These are phyloP conservation scores for Sesamia inferens DNA, from an alignment of 2,888 invertebrate species.

Conservation along the genomic window DNA sequence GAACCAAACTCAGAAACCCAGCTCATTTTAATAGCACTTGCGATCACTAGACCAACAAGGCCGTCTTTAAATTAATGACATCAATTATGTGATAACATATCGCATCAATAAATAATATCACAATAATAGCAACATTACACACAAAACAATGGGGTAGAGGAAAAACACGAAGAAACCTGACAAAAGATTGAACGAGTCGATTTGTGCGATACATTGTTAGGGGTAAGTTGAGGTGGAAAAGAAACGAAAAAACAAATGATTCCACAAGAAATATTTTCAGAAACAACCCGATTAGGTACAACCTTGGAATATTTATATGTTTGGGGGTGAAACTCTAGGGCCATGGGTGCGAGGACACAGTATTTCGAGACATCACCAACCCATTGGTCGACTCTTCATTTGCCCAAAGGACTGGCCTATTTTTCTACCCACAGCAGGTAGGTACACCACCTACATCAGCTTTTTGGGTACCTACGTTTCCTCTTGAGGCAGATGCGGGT, in stretches of 20 bases:
- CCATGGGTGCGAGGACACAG: no score
- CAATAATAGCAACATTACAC: slow-evolving; percentile 27
- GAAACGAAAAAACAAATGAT: slow-evolving; percentile 57
- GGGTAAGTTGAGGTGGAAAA: slow-evolving; percentile 35
- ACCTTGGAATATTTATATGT: no score
- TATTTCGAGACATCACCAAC: no score
- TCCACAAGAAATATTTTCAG: slow-evolving; percentile 55
- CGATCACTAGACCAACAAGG: background rate
- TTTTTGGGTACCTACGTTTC: no score
- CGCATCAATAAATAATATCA: slow-evolving; percentile 26
- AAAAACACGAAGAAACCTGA: slow-evolving; percentile 33
- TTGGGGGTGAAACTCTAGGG: no score
- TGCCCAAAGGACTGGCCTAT: no score
- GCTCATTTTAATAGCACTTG: background rate
- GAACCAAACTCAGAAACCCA: background rate
- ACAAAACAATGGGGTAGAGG: slow-evolving; percentile 8
- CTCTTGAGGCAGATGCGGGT: no score
- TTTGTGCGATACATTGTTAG: slow-evolving; percentile 55
- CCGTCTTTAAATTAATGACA: background rate
- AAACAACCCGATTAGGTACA: slow-evolving; percentile 1
- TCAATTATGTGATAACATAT: background rate
- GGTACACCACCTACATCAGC: no score
- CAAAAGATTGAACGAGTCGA: slow-evolving; percentile 48
- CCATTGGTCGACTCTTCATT: no score
- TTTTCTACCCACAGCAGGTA: no score